Evolutionary conservation across 2,888 invertebrate species (phyloP).

Genomic region (Asteroscopus sphinx): DNA sequence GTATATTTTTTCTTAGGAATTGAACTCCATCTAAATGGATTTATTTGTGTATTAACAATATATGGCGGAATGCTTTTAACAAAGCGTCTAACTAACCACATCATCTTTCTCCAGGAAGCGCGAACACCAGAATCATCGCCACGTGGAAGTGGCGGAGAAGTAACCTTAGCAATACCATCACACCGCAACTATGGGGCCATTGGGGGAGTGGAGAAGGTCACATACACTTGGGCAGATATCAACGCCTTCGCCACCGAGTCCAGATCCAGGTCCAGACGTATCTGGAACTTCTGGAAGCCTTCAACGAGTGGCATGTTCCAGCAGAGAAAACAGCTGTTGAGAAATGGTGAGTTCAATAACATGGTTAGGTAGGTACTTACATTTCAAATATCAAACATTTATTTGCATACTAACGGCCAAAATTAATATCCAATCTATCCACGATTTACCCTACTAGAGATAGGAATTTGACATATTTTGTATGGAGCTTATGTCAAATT

Average conservation of each 20-base stretch:
- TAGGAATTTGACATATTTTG: too few relatives aligned
- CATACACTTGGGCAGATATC: slow-evolving; percentile 94
- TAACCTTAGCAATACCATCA: slow-evolving; percentile 72
- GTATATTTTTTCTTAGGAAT: too few relatives aligned
- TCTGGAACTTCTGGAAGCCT: slow-evolving; percentile 84
- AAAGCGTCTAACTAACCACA: not conserved
- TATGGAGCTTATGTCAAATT: too few relatives aligned
- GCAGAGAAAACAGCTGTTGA: slow-evolving; percentile 92
- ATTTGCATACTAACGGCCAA: too few relatives aligned
- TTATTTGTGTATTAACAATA: too few relatives aligned
- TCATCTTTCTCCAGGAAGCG: slow-evolving; percentile 63
- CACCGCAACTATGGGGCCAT: slow-evolving; percentile 81
- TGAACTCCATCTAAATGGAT: too few relatives aligned
- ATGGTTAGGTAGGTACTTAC: too few relatives aligned
- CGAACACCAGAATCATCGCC: slow-evolving; percentile 74
- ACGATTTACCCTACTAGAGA: too few relatives aligned
- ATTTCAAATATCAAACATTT: too few relatives aligned
- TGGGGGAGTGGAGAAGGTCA: slow-evolving; percentile 87
- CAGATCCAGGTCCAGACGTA: slow-evolving; percentile 78
- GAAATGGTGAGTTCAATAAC: slow-evolving; percentile 89
- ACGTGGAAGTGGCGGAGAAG: slow-evolving; percentile 74
- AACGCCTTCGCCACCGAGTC: slow-evolving; percentile 93
- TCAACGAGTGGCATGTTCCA: slow-evolving; percentile 80
- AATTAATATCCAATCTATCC: too few relatives aligned
- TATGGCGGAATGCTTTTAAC: too few relatives aligned